Evolutionary conservation across 2,888 invertebrate species (phyloP).

Genomic region (Kryphioiulus occultus): DNA sequence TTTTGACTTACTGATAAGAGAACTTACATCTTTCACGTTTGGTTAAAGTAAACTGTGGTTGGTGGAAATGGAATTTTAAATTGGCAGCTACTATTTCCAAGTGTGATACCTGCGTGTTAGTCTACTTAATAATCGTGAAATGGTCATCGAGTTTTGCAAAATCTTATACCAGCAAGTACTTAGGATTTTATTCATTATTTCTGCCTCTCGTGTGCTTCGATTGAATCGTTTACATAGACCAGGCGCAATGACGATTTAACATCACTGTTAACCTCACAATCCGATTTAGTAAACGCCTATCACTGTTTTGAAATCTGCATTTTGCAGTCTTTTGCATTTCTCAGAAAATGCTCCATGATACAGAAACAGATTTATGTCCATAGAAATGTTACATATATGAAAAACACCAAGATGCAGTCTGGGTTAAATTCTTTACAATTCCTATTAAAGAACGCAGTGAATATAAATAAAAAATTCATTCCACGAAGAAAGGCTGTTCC

Average conservation of each 20-base stretch:
- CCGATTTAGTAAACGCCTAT: neutral
- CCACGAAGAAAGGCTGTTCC: neutral
- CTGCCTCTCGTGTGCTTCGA: neutral
- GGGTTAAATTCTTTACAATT: neutral
- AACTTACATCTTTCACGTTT: neutral
- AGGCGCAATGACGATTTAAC: neutral
- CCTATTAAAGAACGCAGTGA: neutral
- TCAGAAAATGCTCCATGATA: neutral
- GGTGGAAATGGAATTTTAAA: neutral
- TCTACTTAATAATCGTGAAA: neutral
- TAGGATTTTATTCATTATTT: neutral
- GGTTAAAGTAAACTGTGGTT: neutral
- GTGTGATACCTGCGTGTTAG: conserved; percentile 40
- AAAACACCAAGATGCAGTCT: too few relatives aligned
- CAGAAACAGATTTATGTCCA: neutral
- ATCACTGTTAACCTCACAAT: neutral
- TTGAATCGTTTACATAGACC: neutral
- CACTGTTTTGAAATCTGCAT: neutral
- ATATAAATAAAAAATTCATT: neutral
- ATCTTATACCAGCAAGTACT: neutral
- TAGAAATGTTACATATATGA: too few relatives aligned
- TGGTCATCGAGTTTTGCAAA: neutral
- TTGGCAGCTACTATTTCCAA: conserved; percentile 21
- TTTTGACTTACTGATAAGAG: neutral
- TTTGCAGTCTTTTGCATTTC: neutral